These are phyloP conservation scores for Protosalanx chinensis DNA, from an alignment of 2,797 vertebrate species.

Conservation along the genomic window DNA sequence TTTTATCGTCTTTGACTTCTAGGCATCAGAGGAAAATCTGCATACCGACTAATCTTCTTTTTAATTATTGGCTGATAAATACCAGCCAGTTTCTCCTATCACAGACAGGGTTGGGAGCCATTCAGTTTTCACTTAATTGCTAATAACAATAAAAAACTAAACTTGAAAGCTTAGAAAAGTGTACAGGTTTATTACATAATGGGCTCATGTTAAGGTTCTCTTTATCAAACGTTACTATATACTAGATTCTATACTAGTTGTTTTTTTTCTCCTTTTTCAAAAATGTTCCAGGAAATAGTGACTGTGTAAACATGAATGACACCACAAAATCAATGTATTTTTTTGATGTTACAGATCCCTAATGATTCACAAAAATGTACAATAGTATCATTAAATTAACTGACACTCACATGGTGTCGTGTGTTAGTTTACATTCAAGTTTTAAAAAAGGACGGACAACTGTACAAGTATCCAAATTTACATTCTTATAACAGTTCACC, in stretches of 20 bases:
- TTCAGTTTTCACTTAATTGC: no score
- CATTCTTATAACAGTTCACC: slow-evolving; percentile 72
- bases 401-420: slow-evolving; percentile 45
- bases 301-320: slow-evolving; percentile 53
- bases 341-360: slow-evolving; percentile 26
- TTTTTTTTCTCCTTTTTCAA: background rate
- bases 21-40: slow-evolving; percentile 12
- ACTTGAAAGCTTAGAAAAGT: background rate
- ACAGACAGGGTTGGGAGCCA: no score
- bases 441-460: slow-evolving; percentile 46
- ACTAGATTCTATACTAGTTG: background rate
- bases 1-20: background rate
- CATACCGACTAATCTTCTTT: background rate
- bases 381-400: slow-evolving; percentile 42
- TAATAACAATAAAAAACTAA: background rate
- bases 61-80: no score
- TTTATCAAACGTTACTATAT: background rate
- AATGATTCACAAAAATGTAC: slow-evolving; percentile 12
- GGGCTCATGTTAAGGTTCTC: background rate
- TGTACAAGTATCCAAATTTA: slow-evolving; percentile 69
- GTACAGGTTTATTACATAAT: slow-evolving; percentile 8
- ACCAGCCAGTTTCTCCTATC: no score
- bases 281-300: slow-evolving; percentile 8
- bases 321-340: slow-evolving; percentile 46
- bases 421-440: slow-evolving; percentile 59